Conservation (phyloP, 2,888 invertebrate species). For the Meandrusa payeni region DNA sequence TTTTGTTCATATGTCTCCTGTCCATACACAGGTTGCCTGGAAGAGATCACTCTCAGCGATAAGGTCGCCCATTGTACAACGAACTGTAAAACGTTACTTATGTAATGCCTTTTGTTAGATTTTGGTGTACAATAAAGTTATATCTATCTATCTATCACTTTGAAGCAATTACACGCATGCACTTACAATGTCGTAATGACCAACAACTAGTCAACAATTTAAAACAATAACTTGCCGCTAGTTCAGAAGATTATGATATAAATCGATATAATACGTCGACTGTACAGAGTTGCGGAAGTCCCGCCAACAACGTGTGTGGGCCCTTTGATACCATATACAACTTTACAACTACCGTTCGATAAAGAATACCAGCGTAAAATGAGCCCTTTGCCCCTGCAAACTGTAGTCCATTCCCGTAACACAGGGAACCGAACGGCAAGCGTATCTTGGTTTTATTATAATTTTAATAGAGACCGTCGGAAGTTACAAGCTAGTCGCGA, state of each 20-base stretch:
- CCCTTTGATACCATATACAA: conserved; percentile 41
- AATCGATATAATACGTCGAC: conserved; percentile 28
- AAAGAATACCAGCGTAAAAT: neutral
- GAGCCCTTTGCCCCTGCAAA: neutral
- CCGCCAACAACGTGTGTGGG: conserved; percentile 53
- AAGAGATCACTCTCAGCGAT: no score
- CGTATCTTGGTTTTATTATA: conserved; percentile 33
- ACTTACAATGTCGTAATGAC: no score
- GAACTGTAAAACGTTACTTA: no score
- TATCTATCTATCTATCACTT: no score
- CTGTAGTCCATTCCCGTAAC: neutral
- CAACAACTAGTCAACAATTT: no score
- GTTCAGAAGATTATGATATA: conserved; percentile 18
- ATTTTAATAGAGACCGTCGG: conserved; percentile 40
- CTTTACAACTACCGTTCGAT: neutral
- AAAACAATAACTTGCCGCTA: conserved; percentile 3
- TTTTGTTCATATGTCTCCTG: no score
- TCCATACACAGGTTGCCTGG: no score
- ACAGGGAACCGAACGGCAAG: conserved; percentile 9
- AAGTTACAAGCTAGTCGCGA: conserved; percentile 36
- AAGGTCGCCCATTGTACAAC: no score
- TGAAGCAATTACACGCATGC: no score
- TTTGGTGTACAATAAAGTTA: no score
- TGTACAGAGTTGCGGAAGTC: conserved; percentile 49
- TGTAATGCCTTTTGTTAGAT: no score